Conservation (phyloP, 2,113 vertebrate genomes). For the Dromiciops gliroides region DNA sequence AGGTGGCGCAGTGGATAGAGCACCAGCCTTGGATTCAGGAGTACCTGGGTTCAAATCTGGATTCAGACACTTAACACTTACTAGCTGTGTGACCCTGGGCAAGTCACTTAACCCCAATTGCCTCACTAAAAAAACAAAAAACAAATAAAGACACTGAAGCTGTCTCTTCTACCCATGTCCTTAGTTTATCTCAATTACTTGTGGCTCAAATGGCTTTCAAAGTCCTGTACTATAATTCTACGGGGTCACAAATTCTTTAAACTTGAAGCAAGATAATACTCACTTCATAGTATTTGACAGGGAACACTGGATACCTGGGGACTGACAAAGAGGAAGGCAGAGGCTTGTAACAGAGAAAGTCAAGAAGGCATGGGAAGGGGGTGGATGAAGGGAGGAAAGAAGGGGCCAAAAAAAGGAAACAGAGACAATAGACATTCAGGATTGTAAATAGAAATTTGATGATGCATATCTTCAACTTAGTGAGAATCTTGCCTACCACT, state of each 20-base stretch:
- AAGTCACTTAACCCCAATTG: too few species aligned
- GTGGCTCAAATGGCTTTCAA: neutral
- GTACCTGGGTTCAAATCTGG: too few species aligned
- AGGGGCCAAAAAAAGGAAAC: neutral
- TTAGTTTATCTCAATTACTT: neutral
- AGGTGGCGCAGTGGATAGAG: too few species aligned
- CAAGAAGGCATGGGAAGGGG: neutral
- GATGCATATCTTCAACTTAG: neutral
- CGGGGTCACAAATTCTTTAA: neutral
- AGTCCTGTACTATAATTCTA: neutral
- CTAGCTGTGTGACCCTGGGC: too few species aligned
- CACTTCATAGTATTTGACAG: neutral
- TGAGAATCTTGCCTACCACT: neutral
- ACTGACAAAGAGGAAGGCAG: neutral
- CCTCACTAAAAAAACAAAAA: too few species aligned
- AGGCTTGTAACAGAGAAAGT: neutral
- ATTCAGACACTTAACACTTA: too few species aligned
- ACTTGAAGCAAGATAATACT: neutral
- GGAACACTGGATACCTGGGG: neutral
- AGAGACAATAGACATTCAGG: neutral
- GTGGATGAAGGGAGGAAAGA: neutral
- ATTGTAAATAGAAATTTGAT: neutral
- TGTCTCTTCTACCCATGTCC: neutral
- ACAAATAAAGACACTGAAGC: neutral
- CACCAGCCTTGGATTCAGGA: too few species aligned